Evolutionary conservation across 2,797 vertebrate species (phyloP), one percentile per base, ranked within the genome.

Genomic region (Naso thynnoides): DNA sequence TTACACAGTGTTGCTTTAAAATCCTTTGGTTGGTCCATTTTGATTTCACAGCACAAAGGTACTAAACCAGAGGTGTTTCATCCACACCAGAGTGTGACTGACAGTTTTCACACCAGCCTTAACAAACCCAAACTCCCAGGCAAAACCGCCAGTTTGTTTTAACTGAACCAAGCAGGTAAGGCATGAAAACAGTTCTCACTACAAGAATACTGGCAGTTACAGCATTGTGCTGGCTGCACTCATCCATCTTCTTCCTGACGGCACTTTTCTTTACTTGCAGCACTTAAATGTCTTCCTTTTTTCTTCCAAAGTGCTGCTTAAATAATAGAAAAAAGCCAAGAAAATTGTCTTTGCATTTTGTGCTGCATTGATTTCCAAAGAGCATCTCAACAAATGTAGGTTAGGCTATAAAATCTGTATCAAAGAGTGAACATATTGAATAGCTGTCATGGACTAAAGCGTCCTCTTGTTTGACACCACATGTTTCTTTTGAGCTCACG

Each of bases 321-420:
- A 21, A n/a, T 63, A 49, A 73, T 19, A 21, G 55, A 55, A 56
- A 52, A 29, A 4, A 50, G 18, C 27, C 23, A 70, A 23, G 9
- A 38, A 54, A 70, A 77, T 14, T 24, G 4, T 73, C 42, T 66
- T 67, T 44, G 29, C 33, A 19, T 50, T 45, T 67, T 71, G 31
- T 29, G 13, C 21, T 48, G 56, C 54, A 80, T 78, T 62, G 60
- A 84, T 81, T 81, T 83, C 71, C 31, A 48, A 36, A 64, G 50
- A 62, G 68, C 63, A 39, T 47, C 59, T 33, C 49, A 65, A 67
- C 57, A 75, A 61, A 61, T 63, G 53, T 6, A n/a, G n/a, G n/a
- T n/a, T n/a, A n/a, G n/a, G n/a, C n/a, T n/a, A 45, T 42, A 24
- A 21, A 58, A 70, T 65, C 71, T 65, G 71, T 70, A 80, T 78